A percentile compares a stretch with the other conserved stretches of the same genome.
These are phyloP conservation scores for Tragelaphus strepsiceros DNA, from an alignment of 2,113 vertebrate species.

Conservation along the genomic window DNA sequence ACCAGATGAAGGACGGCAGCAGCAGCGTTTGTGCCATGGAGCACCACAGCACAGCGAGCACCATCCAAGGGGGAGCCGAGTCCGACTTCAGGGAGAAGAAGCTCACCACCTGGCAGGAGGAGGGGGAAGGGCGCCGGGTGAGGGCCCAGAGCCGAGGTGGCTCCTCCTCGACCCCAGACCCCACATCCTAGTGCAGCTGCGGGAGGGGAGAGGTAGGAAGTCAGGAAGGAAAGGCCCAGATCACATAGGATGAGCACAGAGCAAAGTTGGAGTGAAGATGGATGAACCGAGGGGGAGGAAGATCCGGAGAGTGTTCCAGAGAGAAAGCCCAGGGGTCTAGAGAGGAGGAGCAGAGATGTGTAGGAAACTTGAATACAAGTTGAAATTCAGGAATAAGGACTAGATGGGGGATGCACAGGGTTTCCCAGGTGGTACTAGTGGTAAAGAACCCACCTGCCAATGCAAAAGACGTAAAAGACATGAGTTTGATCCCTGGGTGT, in stretches of 20 bases:
- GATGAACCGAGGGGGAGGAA: background rate
- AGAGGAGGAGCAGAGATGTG: background rate
- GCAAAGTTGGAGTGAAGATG: background rate
- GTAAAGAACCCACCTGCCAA: background rate
- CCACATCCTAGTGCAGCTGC: background rate
- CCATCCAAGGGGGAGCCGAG: conserved; percentile 86
- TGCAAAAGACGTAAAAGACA: background rate
- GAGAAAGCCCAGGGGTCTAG: background rate
- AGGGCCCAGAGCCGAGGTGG: background rate
- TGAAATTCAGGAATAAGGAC: background rate
- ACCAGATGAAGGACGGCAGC: conserved; percentile 87
- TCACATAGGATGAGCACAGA: background rate
- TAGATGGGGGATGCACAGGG: background rate
- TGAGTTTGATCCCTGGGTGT: background rate
- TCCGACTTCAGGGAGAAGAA: conserved; percentile 87
- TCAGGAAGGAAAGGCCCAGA: background rate
- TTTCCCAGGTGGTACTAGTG: background rate
- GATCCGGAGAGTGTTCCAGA: background rate
- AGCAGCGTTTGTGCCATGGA: conserved; percentile 87
- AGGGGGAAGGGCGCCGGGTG: background rate
- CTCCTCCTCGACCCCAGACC: background rate
- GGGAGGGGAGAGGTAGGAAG: background rate
- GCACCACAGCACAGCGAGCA: conserved; percentile 87
- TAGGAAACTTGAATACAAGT: background rate
- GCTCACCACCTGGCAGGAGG: conserved; percentile 81